Evolutionary conservation across 2,888 invertebrate genomes (phyloP).

Genomic region (Bombylius discolor): DNA sequence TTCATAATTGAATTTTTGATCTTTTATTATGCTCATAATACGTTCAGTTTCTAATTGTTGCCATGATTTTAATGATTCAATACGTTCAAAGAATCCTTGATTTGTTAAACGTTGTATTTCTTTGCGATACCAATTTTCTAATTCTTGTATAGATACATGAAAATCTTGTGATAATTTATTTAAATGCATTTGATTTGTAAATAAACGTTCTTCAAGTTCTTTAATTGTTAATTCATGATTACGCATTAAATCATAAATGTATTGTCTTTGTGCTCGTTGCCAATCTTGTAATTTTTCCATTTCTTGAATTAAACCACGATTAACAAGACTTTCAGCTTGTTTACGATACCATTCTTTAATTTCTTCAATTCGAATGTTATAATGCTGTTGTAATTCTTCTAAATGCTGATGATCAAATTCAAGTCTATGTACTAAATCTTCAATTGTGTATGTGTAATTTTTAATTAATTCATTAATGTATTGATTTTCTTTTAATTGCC

Average conservation of each 20-base stretch:
- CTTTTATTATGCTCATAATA: slow-evolving; percentile 24
- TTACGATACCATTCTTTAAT: slow-evolving; percentile 30
- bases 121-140: slow-evolving; percentile 28
- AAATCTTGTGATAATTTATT: slow-evolving; percentile 29
- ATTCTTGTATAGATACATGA: slow-evolving; percentile 29
- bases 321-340: slow-evolving; percentile 28
- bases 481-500: slow-evolving; percentile 25
- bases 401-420: slow-evolving; percentile 26
- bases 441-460: slow-evolving; percentile 18
- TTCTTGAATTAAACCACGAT: slow-evolving; percentile 20
- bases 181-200: slow-evolving; percentile 25
- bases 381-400: slow-evolving; percentile 26
- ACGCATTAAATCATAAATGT: slow-evolving; percentile 23
- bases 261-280: slow-evolving; percentile 18
- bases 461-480: background rate
- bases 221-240: slow-evolving; percentile 28
- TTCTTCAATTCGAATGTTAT: slow-evolving; percentile 30
- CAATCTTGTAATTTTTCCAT: slow-evolving; percentile 26
- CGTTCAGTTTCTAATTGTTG: slow-evolving; percentile 27
- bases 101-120: slow-evolving; percentile 28
- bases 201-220: slow-evolving; percentile 29
- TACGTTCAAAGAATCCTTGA: slow-evolving; percentile 28
- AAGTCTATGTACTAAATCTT: slow-evolving; percentile 25
- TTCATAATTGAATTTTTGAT: slow-evolving; percentile 26
- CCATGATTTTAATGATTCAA: slow-evolving; percentile 29